Conservation (phyloP, 2,113 vertebrate species). For the Leptobrachium ailaonicum region DNA sequence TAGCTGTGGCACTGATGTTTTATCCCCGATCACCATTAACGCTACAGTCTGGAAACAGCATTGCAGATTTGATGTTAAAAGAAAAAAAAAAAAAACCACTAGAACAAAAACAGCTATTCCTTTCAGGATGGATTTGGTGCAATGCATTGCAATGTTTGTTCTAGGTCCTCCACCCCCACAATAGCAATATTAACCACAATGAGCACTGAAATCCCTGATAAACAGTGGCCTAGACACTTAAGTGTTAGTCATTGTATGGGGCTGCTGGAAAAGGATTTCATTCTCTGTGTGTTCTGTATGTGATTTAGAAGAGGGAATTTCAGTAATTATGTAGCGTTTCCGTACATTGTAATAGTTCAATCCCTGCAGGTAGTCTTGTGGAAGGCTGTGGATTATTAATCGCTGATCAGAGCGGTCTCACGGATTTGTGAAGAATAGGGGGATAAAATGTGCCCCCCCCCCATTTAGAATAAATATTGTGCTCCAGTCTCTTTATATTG, state of each 20-base stretch:
- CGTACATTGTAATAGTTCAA: too few relatives aligned
- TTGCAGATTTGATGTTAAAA: slow-evolving; percentile 23
- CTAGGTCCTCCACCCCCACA: neutral
- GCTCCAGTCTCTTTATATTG: too few relatives aligned
- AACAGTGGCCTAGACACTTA: neutral
- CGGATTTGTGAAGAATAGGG: too few relatives aligned
- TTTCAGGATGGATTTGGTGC: slow-evolving; percentile 34
- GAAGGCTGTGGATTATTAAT: too few relatives aligned
- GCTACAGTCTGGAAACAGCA: slow-evolving; percentile 23
- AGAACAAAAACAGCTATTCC: neutral
- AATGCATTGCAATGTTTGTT: slow-evolving; percentile 3
- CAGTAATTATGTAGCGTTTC: too few relatives aligned
- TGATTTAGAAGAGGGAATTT: neutral
- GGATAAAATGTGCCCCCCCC: too few relatives aligned
- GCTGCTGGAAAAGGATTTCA: neutral
- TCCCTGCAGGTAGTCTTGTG: too few relatives aligned
- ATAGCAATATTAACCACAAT: neutral
- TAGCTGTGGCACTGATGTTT: slow-evolving; percentile 24
- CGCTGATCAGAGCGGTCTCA: too few relatives aligned
- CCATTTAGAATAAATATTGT: too few relatives aligned
- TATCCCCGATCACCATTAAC: slow-evolving; percentile 7
- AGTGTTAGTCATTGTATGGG: neutral
- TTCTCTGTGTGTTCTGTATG: neutral
- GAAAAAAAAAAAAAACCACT: neutral
- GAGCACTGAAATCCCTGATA: neutral